Evolutionary conservation across 2,888 invertebrate genomes (phyloP).

Genomic region (Deilephila porcellus): DNA sequence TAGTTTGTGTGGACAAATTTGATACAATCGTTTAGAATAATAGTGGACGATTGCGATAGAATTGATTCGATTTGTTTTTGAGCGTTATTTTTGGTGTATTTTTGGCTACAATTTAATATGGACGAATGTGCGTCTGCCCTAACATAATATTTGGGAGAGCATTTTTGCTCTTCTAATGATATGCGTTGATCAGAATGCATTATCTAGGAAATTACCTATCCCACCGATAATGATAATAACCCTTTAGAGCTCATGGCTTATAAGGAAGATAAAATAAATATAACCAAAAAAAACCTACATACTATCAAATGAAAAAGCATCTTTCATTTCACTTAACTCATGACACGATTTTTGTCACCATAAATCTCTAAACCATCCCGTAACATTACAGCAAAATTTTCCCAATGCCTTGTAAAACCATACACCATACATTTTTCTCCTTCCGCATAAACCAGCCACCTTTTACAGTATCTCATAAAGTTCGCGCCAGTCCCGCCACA

Average conservation of each 20-base stretch:
- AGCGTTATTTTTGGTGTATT: too few species aligned
- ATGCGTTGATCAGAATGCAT: too few species aligned
- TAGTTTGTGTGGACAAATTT: background rate
- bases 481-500: slow-evolving; percentile 49
- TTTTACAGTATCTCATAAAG: slow-evolving; percentile 31
- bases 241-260: too few species aligned
- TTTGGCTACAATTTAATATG: too few species aligned
- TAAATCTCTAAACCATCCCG: background rate
- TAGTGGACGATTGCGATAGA: background rate
- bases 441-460: slow-evolving; percentile 23
- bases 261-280: too few species aligned
- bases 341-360: background rate
- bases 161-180: too few species aligned
- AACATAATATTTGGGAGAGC: too few species aligned
- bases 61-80: background rate
- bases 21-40: background rate
- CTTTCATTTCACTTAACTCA: background rate
- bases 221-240: too few species aligned
- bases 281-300: too few species aligned
- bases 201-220: too few species aligned
- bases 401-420: background rate
- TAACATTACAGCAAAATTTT: background rate
- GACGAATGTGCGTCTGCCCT: too few species aligned
- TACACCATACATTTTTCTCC: slow-evolving; percentile 15
- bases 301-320: background rate